Conservation (phyloP, 2,888 invertebrate genomes). For the Blera fallax region DNA sequence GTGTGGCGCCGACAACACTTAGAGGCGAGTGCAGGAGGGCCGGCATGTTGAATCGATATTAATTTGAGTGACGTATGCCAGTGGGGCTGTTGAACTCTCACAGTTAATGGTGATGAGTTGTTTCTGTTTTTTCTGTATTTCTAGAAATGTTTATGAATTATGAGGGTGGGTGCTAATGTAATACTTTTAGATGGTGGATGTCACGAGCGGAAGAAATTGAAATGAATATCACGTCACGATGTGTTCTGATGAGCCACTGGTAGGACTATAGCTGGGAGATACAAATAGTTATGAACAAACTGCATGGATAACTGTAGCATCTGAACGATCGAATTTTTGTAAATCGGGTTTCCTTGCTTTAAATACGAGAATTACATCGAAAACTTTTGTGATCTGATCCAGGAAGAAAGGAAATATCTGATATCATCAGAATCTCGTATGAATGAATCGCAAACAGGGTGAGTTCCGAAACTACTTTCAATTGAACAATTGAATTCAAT, state of each 20-base stretch:
- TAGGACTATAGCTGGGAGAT: neutral
- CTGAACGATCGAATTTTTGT: too few species aligned
- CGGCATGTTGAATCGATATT: slow-evolving; percentile 49
- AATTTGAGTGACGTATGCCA: neutral
- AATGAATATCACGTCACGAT: neutral
- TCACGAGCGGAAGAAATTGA: neutral
- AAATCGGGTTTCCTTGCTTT: too few species aligned
- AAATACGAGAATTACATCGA: too few species aligned
- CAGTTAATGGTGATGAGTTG: neutral
- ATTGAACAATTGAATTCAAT: too few species aligned
- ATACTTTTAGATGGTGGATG: neutral
- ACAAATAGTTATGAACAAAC: too few species aligned
- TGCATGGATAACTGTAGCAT: too few species aligned
- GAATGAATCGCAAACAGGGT: too few species aligned
- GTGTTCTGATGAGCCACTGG: neutral
- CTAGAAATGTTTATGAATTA: slow-evolving; percentile 2
- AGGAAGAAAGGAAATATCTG: too few species aligned
- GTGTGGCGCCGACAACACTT: slow-evolving; percentile 38
- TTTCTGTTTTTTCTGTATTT: neutral
- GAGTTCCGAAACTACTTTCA: too few species aligned
- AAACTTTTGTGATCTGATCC: too few species aligned
- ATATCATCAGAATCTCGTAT: too few species aligned
- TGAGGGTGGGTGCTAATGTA: neutral
- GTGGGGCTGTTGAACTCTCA: slow-evolving; percentile 33
- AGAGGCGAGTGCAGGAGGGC: neutral